A percentile compares a stretch with the other conserved stretches of the same genome.
These are phyloP conservation scores for Ornithoptera alexandrae DNA, from an alignment of 2,888 invertebrate species.

Conservation along the genomic window DNA sequence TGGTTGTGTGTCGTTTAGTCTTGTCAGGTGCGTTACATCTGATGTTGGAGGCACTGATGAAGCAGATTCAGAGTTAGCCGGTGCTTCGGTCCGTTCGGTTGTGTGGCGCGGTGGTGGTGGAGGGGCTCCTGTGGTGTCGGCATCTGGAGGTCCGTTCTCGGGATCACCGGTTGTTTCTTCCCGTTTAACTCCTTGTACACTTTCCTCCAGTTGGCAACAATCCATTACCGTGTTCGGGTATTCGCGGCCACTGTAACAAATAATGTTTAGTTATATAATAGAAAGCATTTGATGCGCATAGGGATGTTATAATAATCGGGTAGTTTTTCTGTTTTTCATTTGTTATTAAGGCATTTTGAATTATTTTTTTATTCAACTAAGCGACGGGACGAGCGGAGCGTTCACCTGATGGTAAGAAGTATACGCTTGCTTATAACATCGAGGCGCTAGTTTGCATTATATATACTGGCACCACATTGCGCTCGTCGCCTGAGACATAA, in stretches of 20 bases:
- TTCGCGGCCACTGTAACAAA: slow-evolving; percentile 87
- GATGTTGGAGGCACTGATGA: slow-evolving; percentile 70
- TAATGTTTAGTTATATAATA: not conserved
- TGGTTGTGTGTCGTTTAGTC: slow-evolving; percentile 67
- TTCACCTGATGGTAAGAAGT: too few species aligned
- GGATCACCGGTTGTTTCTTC: slow-evolving; percentile 91
- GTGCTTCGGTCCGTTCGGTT: slow-evolving; percentile 65
- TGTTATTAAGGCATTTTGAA: too few species aligned
- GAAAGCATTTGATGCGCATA: too few species aligned
- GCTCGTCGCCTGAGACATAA: too few species aligned
- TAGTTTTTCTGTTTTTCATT: too few species aligned
- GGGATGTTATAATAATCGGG: too few species aligned
- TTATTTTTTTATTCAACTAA: too few species aligned
- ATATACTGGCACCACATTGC: too few species aligned
- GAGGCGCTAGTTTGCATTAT: too few species aligned
- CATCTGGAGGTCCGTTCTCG: slow-evolving; percentile 93
- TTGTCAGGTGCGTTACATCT: slow-evolving; percentile 70
- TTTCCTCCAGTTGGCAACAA: slow-evolving; percentile 94
- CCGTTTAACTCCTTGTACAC: slow-evolving; percentile 88
- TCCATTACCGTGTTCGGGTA: slow-evolving; percentile 95
- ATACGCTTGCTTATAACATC: too few species aligned
- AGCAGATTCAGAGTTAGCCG: slow-evolving; percentile 61
- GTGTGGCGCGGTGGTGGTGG: slow-evolving; percentile 64
- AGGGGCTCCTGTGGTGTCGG: slow-evolving; percentile 81
- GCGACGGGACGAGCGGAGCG: too few species aligned